These are phyloP conservation scores for Fabriciana adippe DNA, from an alignment of 2,888 invertebrate species.

Conservation along the genomic window DNA sequence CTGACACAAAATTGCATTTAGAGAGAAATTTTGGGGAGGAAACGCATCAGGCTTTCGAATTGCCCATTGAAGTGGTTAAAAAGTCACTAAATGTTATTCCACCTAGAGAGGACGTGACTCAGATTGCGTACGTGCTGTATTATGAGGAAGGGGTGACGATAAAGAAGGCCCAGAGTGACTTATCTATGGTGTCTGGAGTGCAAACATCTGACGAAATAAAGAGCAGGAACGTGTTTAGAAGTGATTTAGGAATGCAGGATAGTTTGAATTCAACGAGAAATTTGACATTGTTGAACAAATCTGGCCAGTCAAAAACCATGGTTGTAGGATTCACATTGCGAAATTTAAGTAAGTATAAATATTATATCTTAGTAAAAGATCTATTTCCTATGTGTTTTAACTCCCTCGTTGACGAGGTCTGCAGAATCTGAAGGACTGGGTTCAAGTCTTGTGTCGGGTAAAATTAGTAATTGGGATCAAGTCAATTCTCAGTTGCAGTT, in stretches of 20 bases:
- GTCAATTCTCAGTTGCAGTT: no score
- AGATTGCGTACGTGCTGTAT: slow-evolving; percentile 73
- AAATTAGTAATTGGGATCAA: no score
- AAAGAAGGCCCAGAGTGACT: slow-evolving; percentile 57
- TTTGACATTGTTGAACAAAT: slow-evolving; percentile 67
- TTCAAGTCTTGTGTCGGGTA: no score
- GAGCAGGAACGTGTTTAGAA: slow-evolving; percentile 64
- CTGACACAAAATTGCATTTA: slow-evolving; percentile 51
- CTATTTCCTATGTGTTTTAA: no score
- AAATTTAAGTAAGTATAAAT: slow-evolving; percentile 66
- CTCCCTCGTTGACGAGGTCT: no score
- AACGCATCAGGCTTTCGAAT: slow-evolving; percentile 56
- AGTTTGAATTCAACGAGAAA: slow-evolving; percentile 64
- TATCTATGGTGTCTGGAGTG: slow-evolving; percentile 52
- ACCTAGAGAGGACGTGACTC: slow-evolving; percentile 55
- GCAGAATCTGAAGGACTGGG: no score
- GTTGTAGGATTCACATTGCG: slow-evolving; percentile 71
- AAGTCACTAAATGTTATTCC: slow-evolving; percentile 54
- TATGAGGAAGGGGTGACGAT: slow-evolving; percentile 68
- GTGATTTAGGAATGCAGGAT: slow-evolving; percentile 64
- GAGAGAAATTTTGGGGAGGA: slow-evolving; percentile 53
- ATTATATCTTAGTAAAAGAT: background rate
- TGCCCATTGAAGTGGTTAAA: slow-evolving; percentile 63
- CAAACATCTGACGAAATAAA: slow-evolving; percentile 61
- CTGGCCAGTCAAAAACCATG: slow-evolving; percentile 62